Base-by-base conservation (phyloP, 2,113 vertebrate genomes). In the Fulica atra region DNA sequence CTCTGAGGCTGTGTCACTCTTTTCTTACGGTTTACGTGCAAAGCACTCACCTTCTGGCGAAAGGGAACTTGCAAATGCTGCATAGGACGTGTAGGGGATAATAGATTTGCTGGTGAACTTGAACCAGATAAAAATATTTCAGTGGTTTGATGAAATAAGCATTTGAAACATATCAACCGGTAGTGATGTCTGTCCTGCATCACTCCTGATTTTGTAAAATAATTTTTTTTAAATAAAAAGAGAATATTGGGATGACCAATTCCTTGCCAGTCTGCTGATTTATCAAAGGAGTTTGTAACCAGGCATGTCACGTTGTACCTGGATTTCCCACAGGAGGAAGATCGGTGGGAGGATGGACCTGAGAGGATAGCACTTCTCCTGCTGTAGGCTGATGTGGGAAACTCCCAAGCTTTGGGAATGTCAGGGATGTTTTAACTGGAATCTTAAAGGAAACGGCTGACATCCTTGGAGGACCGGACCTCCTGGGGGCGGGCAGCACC, bases 1-100 rank as follows among this genome's bases (percentile, higher is more conserved):
- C 64, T 82, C 59, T 63, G 87, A 82, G 79, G 38, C 85, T 59
- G 63, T 85, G 81, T 69, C 89, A 77, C 68, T 82, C 36, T 74
- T 64, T 25, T 66, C 36, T 11, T 21, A n/a, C 0, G 15, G 85
- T 95, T 97, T 95, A 96, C 42, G 35, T 89, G 89, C 54, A 83
- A 83, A 82, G 71, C 51, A 40, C 68, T 93, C 92, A 90, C 93
- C 92, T 96, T 76, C 72, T 59, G 68, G 93, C 92, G 72, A 77
- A 94, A 89, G 95, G 74, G 91, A 82, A 96, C 59, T 89, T 91
- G 85, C 81, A 92, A 91, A 95, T 95, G 92, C 95, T 95, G 87
- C 78, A 66, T 71, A 88, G 85, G 63, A 96, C 68, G 14, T 80
- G 53, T 25, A 81, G 93, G 93, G 95, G 96, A 92, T 96, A 94